Conservation (phyloP, 64 coral and sea anemone genomes). For the Stichodactyla mertensii region DNA sequence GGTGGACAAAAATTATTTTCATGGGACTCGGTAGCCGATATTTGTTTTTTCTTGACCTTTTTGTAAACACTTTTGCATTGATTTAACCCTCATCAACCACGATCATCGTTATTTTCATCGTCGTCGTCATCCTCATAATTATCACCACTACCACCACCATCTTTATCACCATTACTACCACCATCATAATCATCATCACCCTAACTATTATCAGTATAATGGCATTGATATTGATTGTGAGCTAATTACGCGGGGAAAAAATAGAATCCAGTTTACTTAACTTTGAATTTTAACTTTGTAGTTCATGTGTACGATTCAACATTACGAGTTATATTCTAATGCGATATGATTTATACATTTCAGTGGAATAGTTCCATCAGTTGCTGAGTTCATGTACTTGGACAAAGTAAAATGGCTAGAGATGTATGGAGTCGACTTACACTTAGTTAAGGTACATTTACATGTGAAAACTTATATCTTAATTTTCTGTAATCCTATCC, state of each 20-base stretch:
- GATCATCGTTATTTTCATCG: no score
- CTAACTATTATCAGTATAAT: background rate
- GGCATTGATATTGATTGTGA: no score
- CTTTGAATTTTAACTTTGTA: background rate
- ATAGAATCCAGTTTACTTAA: no score
- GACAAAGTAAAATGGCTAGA: slow-evolving; percentile 98
- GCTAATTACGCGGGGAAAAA: no score
- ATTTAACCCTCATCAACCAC: no score
- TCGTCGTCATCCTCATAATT: no score
- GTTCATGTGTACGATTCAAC: background rate
- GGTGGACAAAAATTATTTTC: no score
- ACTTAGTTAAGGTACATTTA: slow-evolving; percentile 72
- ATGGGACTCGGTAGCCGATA: no score
- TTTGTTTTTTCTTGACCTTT: no score
- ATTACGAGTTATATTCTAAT: background rate
- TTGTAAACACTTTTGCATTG: no score
- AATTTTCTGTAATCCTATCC: no score
- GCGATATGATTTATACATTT: background rate
- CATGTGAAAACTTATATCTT: background rate
- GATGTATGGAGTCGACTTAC: slow-evolving; percentile 96
- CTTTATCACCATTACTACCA: background rate
- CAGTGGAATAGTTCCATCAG: slow-evolving; percentile 93
- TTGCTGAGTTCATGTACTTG: slow-evolving; percentile 91
- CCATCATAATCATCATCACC: background rate
- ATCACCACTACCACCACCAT: background rate